These are phyloP conservation scores for Hippopotamus amphibius DNA, from an alignment of 2,113 vertebrate genomes.

Conservation along the genomic window DNA sequence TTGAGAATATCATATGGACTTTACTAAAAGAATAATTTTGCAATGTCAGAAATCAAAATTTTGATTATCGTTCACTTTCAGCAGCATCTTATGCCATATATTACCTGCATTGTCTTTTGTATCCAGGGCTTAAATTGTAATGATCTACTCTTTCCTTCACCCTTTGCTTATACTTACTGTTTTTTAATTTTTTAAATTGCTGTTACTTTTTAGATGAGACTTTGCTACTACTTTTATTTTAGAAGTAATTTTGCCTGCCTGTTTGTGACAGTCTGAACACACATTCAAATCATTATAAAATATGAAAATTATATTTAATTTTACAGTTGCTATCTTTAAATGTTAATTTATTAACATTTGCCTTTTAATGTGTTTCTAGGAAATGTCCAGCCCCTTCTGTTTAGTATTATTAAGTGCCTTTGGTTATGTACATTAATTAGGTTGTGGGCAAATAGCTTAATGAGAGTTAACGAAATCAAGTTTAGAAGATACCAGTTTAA, in stretches of 20 bases:
- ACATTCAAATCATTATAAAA: slow-evolving; percentile 18
- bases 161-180: background rate
- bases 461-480: slow-evolving; percentile 68
- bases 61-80: background rate
- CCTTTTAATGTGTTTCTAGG: slow-evolving; percentile 62
- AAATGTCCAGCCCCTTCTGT: background rate
- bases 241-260: background rate
- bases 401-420: slow-evolving; percentile 67
- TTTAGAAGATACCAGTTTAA: slow-evolving; percentile 65
- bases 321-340: slow-evolving; percentile 1
- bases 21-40: background rate
- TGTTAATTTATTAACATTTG: slow-evolving; percentile 52
- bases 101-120: background rate
- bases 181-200: background rate
- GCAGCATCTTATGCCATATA: background rate
- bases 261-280: background rate
- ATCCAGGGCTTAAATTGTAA: background rate
- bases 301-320: slow-evolving; percentile 46
- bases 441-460: slow-evolving; percentile 68
- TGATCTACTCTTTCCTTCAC: background rate
- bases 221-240: slow-evolving; percentile 29
- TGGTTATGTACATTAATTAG: slow-evolving; percentile 63
- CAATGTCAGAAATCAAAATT: background rate
- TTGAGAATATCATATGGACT: background rate
- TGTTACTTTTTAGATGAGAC: background rate